Base-by-base conservation (phyloP, 2,113 vertebrate genomes). In the Pachycephala philippinensis region DNA sequence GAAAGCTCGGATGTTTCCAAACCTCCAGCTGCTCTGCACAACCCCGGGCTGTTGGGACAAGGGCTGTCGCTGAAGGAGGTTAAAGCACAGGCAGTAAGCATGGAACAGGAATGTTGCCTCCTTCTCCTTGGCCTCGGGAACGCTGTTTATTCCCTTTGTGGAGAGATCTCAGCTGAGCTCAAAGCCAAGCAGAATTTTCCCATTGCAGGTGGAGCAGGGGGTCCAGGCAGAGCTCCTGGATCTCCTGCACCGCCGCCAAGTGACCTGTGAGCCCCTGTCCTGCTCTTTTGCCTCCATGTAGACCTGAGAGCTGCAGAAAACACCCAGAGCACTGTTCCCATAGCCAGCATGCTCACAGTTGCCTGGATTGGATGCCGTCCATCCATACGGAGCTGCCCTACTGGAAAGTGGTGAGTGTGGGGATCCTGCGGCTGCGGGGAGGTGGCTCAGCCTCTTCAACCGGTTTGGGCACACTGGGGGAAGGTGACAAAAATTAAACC, bases 381-480 rank as follows among this genome's bases (percentile, higher is more conserved):
- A 15, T 59, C 49, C 7, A 0, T 13, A 14, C 1, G 10, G 61
- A 68, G 35, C 39, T 40, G 28, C 30, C 44, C 45, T 50, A 19
- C 76, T 13, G n/a, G 22, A 4, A 39, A 65, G 61, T 1, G 33
- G 17, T 15, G 54, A 44, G 10, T 27, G 2, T 45, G 50, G 53
- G 40, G 13, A 37, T 57, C n/a, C 60, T 2, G 6, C 0, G 0
- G 23, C 45, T 49, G 31, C 0, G 0, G 44, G 26, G 26, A 50
- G 35, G 42, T 9, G 28, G 20, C 65, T 75, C 13, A 2, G 33
- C 70, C 52, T 64, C 35, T 70, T 15, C 35, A 40, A 15, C 70
- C 63, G 52, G 19, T 61, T 80, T 23, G 9, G 70, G 57, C 10
- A 24, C 13, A 1, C 28, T 13, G 24, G 10, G 14, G 19, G 19